A percentile compares a stretch with the other conserved stretches of the same genome.
Evolutionary conservation across 2,888 invertebrate genomes (phyloP).

Genomic region (Temnothorax ravouxi): DNA sequence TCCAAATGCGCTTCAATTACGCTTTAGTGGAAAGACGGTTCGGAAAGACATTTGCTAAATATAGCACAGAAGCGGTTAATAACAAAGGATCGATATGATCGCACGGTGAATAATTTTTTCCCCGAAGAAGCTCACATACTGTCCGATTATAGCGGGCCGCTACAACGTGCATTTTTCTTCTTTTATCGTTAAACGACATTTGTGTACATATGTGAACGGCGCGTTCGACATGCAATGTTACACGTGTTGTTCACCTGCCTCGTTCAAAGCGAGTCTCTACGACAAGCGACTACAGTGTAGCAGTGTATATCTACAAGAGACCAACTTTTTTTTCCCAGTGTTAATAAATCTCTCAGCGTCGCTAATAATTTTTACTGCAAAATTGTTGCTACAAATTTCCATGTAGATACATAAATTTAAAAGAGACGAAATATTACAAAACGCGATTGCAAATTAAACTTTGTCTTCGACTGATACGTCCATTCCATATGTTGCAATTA

Average conservation of each 20-base stretch:
- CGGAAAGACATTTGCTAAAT: conserved; percentile 60
- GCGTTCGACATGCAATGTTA: conserved; percentile 4
- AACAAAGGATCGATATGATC: conserved; percentile 64
- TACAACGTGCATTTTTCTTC: conserved; percentile 35
- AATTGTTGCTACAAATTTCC: neutral
- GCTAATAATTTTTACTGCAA: conserved; percentile 10
- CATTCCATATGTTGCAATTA: no score
- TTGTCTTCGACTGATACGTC: no score
- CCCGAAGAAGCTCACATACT: conserved; percentile 15
- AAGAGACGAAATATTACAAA: neutral
- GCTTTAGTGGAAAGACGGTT: conserved; percentile 9
- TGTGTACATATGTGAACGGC: neutral
- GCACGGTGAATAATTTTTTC: conserved; percentile 43
- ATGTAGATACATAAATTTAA: neutral
- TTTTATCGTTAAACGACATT: conserved; percentile 20
- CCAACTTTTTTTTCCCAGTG: neutral
- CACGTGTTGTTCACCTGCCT: conserved; percentile 37
- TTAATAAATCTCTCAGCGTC: neutral
- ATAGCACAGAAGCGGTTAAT: conserved; percentile 54
- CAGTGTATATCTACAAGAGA: neutral
- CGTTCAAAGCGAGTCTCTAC: neutral
- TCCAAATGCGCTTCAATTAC: neutral
- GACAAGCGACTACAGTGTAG: neutral
- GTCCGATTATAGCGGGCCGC: neutral
- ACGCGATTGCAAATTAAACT: neutral